These are phyloP conservation scores for Neuroterus valhalla DNA, from an alignment of 1,140 invertebrate genomes.

Conservation along the genomic window DNA sequence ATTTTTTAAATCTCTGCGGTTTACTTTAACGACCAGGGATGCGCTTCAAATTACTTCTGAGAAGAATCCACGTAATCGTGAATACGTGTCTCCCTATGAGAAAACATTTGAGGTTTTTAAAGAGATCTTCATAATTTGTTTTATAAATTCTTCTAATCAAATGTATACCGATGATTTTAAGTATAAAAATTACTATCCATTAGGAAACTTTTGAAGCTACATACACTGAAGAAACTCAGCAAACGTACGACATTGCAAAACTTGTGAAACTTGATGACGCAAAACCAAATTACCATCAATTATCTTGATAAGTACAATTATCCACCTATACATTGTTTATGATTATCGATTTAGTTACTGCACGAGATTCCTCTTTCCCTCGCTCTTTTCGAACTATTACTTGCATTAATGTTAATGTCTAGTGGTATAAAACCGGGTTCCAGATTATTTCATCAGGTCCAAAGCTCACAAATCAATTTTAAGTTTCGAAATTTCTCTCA, in stretches of 20 bases:
- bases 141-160: not conserved
- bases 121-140: not conserved
- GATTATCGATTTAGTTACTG: no score
- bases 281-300: no score
- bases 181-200: no score
- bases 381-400: no score
- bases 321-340: no score
- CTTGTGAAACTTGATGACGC: no score
- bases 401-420: no score
- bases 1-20: not conserved
- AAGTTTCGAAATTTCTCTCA: constrained; percentile 13
- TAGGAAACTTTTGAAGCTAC: not conserved
- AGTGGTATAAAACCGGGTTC: not conserved
- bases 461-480: not conserved
- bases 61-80: constrained; percentile 11
- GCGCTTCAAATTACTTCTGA: constrained; percentile 12
- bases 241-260: no score
- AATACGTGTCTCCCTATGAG: not conserved
- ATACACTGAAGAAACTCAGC: not conserved
- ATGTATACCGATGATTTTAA: no score
- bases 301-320: no score
- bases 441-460: not conserved
- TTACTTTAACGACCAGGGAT: constrained; percentile 1
- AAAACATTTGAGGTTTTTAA: not conserved
- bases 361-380: no score